phyloP scores from a whole-genome alignment of 2,797 vertebrate genomes.

The Rhinophrynus dorsalis region DNA sequence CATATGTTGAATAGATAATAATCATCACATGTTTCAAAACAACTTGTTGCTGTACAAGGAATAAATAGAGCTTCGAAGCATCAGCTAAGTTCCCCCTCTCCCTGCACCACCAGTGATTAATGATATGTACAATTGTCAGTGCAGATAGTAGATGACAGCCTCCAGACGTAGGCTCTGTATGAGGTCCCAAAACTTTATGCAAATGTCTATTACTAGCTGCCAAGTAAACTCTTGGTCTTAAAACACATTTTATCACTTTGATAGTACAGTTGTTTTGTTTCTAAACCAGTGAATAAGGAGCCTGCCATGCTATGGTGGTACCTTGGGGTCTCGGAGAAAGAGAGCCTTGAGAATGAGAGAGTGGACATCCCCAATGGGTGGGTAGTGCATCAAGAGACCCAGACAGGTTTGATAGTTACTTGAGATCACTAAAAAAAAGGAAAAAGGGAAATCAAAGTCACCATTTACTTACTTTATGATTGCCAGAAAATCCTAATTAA shows the following conservation, averaged over 20 bases:
- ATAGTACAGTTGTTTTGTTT: slow-evolving; percentile 20
- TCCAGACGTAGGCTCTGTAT: slow-evolving; percentile 27
- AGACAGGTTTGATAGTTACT: slow-evolving; percentile 98
- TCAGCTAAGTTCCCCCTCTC: slow-evolving; percentile 20
- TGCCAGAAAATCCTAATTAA: too few relatives aligned
- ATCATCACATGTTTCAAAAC: neutral
- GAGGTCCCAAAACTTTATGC: slow-evolving; percentile 36
- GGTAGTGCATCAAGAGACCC: slow-evolving; percentile 97
- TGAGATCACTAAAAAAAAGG: slow-evolving; percentile 83
- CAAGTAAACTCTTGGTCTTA: slow-evolving; percentile 33
- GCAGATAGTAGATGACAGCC: slow-evolving; percentile 49
- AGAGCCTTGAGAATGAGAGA: slow-evolving; percentile 94
- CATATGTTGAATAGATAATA: neutral
- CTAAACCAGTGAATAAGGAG: slow-evolving; percentile 15
- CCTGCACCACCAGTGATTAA: slow-evolving; percentile 42
- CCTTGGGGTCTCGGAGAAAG: slow-evolving; percentile 97
- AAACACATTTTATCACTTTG: slow-evolving; percentile 41
- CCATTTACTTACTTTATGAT: too few relatives aligned
- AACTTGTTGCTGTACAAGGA: slow-evolving; percentile 30
- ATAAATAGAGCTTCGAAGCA: slow-evolving; percentile 21
- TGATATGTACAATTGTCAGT: slow-evolving; percentile 47
- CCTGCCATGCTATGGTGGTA: slow-evolving; percentile 64
- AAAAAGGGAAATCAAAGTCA: neutral
- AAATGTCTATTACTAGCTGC: slow-evolving; percentile 41
- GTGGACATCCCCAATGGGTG: slow-evolving; percentile 90